Evolutionary conservation across 2,888 invertebrate genomes (phyloP), one percentile per base, ranked within the genome.

Genomic region (Orthosia cruda): DNA sequence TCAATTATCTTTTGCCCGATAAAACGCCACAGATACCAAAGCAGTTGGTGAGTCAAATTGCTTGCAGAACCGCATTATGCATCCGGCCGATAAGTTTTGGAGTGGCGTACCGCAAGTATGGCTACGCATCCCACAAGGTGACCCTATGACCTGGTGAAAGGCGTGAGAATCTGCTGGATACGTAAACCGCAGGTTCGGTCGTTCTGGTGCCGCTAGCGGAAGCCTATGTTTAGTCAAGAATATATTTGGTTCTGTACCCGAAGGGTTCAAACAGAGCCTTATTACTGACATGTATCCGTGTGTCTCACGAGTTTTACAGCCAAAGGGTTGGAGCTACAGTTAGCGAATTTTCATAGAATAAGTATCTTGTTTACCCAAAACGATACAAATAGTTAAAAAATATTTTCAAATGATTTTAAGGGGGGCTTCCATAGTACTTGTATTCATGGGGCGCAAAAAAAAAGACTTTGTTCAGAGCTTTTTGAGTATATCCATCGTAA

Each of bases 61-160:
- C 15, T 18, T 12, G 15, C 23, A 15, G 4, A 45, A 54, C 20
- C 47, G 18, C 32, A 40, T 47, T 32, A 32, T 20, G 20, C 20
- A 49, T 68, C 61, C 45, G 23, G 3, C n/a, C 7, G 71, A 71
- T 71, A 40, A 68, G 15, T 40, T 15, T 5, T 55, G 2, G 1
- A 20, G 47, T 7, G 20, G 2, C 20, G 3, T 11, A 66, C 5
- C 18, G 23, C 18, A 65, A 52, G 7, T 1, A 23, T 70, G 15
- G 45, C n/a, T 45, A 45, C 3, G 16, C 16, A 13, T 45, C 0
- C 52, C 47, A 47, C 55, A 49, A 20, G 2, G 13, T 32, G 54
- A 15, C 15, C 47, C 12, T 15, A 65, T 52, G 47, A 55, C 47
- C 47, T 55, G 47, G 68, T 15, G 4, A 49, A 23, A n/a, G n/a